Base-by-base conservation (phyloP, 2,113 vertebrate species). In the Oncorhynchus kisutch region DNA sequence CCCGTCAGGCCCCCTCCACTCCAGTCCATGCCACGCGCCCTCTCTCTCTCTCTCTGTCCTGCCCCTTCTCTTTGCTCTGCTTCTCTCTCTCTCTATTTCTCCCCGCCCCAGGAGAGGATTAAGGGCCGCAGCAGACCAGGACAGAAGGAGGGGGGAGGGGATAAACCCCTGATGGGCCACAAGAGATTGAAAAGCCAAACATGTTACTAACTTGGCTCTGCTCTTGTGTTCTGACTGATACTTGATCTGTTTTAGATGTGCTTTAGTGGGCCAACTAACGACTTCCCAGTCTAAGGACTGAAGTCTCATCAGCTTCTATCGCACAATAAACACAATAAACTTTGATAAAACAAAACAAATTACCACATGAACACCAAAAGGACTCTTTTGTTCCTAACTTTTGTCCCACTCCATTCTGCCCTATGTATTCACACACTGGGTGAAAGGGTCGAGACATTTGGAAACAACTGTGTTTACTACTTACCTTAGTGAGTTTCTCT, bases 401-500 rank as follows among this genome's bases (percentile, higher is more conserved):
- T 39, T 39, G 39, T 8, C 8, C 39, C 11, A 11, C 6, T 11
- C 39, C 8, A 45, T 45, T 45, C 39, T 45, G 39, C 39, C 39
- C 9, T 45, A 11, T 45, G 9, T 45, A 45, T 45, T 45, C 39
- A 45, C 39, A 45, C 39, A 45, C 39, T 3, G 39, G 39, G 39
- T 45, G 39, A 45, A 45, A 45, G 39, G 39, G 39, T 45, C 9
- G 39, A 45, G 9, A 45, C 39, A 11, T 45, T 12, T 11, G 39
- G 9, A 9, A 45, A 45, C 39, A 45, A 45, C 54, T 57, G 18
- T 20, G 65, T 67, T 65, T 22, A 11, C 4, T 12, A 48, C 2
- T 70, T 93, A 99, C 96, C 97, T 96, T 93, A 27, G 85, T 72
- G 65, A 90, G 75, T 45, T 91, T 83, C 72, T 93, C 92, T n/a